Evolutionary conservation across 2,113 vertebrate species (phyloP), one percentile per base, ranked within the genome.

Genomic region (Asarcornis scutulata): DNA sequence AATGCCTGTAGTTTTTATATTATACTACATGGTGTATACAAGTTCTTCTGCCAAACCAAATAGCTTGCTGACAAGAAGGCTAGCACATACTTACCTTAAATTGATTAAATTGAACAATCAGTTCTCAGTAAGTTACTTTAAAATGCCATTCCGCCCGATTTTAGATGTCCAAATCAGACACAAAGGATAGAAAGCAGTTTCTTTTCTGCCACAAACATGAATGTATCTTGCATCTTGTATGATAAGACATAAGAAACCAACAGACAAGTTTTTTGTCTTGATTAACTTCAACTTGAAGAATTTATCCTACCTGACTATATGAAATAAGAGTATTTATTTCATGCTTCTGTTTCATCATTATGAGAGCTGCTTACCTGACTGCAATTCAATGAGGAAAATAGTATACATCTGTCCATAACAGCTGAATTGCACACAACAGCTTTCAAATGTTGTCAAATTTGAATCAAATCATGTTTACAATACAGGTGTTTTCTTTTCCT

Each of bases 141-240:
- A 10, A 78, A 38, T 15, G 13, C 63, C 55, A 44, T 38, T 18
- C 25, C 74, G 22, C 7, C 8, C 64, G 12, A 71, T 31, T 31
- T 48, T 60, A 56, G 66, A 84, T 84, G 42, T n/a, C 11, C 44
- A 66, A 34, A 77, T 38, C 1, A 2, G 14, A 84, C 23, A 58
- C 18, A 23, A 0, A 0, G 17, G 31, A 16, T 7, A 87, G 38
- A 81, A 91, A 48, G 20, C 9, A n/a, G 25, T 78, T 60, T 71
- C 4, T 83, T 59, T 55, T 38, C 44, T 34, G 44, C 53, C 56
- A 66, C 6, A 40, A 46, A 50, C 15, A 26, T 48, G 44, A 44
- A 44, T 5, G 0, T 46, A 48, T 3, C 14, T 6, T 59, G 66
- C 3, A 23, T 21, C 22, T 36, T 68, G 3, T 4, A 46, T 2